Percentiles rank a stretch among this genome's conserved stretches.
phyloP scores from a whole-genome alignment of 1,140 invertebrate species.

The Mylabris phalerata region DNA sequence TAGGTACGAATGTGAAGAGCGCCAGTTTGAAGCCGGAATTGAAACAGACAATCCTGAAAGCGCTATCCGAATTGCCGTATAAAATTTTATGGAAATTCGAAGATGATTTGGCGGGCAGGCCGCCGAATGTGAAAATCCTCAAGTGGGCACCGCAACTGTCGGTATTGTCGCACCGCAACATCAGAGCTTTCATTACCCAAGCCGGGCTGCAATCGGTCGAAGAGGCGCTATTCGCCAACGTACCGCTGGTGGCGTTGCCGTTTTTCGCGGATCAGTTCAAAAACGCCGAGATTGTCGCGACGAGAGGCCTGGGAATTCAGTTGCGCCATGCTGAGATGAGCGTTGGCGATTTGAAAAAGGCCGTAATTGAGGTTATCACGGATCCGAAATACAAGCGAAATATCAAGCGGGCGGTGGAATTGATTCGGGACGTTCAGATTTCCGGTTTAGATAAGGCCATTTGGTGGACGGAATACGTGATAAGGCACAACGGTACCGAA shows the following conservation, averaged over 20 bases:
- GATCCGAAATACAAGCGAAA: constrained; percentile 22
- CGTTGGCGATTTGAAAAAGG: constrained; percentile 18
- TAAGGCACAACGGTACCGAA: constrained; percentile 41
- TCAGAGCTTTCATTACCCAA: constrained; percentile 45
- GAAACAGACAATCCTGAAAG: constrained; percentile 44
- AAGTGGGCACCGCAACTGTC: constrained; percentile 56
- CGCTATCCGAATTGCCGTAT: constrained; percentile 46
- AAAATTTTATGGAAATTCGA: constrained; percentile 55
- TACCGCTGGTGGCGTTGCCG: constrained; percentile 47
- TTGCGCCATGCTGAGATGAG: constrained; percentile 27
- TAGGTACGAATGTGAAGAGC: constrained; percentile 51
- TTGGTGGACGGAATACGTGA: constrained; percentile 49
- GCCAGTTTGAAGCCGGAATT: constrained; percentile 46
- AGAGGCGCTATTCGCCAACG: constrained; percentile 45
- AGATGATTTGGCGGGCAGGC: constrained; percentile 38
- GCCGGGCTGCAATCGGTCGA: constrained; percentile 47
- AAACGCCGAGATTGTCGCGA: constrained; percentile 28
- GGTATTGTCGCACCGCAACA: constrained; percentile 41
- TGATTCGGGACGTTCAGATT: constrained; percentile 37
- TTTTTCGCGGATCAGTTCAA: constrained; percentile 40
- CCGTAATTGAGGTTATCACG: constrained; percentile 21
- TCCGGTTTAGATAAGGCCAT: constrained; percentile 41
- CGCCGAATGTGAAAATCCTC: constrained; percentile 48
- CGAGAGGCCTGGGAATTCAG: constrained; percentile 27
- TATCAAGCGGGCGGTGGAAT: constrained; percentile 9